Evolutionary conservation across 2,888 invertebrate species (phyloP).

Genomic region (Pristionchus entomophagus): DNA sequence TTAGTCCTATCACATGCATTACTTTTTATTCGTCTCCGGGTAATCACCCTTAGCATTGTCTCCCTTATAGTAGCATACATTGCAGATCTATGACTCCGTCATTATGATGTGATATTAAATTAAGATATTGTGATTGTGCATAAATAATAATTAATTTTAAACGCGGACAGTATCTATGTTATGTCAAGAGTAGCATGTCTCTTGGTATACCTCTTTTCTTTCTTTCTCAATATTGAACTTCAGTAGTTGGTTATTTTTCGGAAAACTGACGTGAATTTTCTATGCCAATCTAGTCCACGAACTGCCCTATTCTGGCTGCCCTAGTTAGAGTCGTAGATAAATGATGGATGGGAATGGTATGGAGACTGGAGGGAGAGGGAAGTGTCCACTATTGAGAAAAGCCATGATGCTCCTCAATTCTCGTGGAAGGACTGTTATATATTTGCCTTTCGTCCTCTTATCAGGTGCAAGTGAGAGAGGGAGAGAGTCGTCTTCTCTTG

Average conservation of each 20-base stretch:
- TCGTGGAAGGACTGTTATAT: neutral
- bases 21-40: neutral
- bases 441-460: neutral
- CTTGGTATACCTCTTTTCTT: neutral
- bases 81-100: neutral
- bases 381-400: neutral
- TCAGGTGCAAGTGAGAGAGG: neutral
- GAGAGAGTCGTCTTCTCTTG: constrained; percentile 1
- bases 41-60: neutral
- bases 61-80: neutral
- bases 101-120: neutral
- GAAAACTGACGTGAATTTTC: too few species aligned
- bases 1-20: neutral
- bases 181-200: neutral
- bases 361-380: neutral
- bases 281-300: too few species aligned
- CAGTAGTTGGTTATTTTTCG: too few species aligned
- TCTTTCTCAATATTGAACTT: too few species aligned
- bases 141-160: too few species aligned
- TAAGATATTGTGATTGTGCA: neutral
- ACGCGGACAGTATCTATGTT: too few species aligned
- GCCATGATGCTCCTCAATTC: neutral
- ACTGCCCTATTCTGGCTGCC: neutral
- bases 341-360: constrained; percentile 1
- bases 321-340: neutral